Percentiles rank a stretch among this genome's conserved stretches.
Conservation (phyloP, 2,888 invertebrate species). For the Chymomyza caudatula region DNA sequence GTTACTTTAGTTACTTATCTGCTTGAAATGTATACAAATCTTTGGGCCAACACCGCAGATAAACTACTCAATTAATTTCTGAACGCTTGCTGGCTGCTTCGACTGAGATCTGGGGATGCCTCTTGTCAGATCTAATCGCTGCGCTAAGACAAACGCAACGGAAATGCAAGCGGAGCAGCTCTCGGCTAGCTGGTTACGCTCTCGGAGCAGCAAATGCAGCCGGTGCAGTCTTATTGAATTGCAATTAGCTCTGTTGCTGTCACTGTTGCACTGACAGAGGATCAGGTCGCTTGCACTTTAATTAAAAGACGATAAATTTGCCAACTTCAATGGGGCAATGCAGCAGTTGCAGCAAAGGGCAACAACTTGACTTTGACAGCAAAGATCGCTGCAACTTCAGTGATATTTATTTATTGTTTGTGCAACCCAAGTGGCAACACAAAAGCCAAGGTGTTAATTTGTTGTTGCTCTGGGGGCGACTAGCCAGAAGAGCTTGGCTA, state of each 20-base stretch:
- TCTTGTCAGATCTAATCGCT: conserved; percentile 35
- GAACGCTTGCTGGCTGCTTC: conserved; percentile 5
- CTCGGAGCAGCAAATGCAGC: neutral
- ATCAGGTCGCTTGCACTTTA: conserved; percentile 74
- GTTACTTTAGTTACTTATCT: conserved; percentile 42
- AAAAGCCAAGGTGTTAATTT: conserved; percentile 75
- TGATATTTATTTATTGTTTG: conserved; percentile 75
- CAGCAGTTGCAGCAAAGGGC: conserved; percentile 20
- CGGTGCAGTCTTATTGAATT: conserved; percentile 35
- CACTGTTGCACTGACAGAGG: conserved; percentile 57
- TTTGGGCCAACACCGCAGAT: conserved; percentile 45
- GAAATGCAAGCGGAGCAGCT: conserved; percentile 39
- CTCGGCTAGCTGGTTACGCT: conserved; percentile 5
- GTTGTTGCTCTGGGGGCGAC: conserved; percentile 57
- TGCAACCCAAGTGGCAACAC: conserved; percentile 69
- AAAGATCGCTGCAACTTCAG: conserved; percentile 18
- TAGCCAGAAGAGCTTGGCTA: conserved; percentile 23
- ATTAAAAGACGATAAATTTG: conserved; percentile 78
- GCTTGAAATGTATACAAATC: conserved; percentile 47
- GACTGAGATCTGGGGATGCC: conserved; percentile 6
- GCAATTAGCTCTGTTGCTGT: conserved; percentile 57
- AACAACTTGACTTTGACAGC: conserved; percentile 22
- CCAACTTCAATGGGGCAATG: conserved; percentile 49
- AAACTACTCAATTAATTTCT: conserved; percentile 56
- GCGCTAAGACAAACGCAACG: conserved; percentile 16